phyloP scores from a whole-genome alignment of 2,113 vertebrate genomes.

The Lampris incognitus region DNA sequence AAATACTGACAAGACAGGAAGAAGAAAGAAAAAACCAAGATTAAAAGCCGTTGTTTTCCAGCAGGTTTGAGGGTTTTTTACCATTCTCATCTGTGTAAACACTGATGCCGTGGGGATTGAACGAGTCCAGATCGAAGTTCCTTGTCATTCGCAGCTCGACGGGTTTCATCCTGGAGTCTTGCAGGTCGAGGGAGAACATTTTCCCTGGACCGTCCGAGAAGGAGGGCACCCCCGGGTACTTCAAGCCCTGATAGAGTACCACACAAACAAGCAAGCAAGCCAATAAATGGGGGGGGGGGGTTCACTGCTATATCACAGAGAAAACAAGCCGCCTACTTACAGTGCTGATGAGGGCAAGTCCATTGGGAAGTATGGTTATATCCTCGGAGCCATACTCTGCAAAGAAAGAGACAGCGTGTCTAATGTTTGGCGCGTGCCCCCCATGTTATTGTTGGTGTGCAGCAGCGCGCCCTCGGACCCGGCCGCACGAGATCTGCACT shows the following conservation, averaged over 20 bases:
- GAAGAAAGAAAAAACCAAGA: no score
- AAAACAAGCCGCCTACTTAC: conserved; percentile 35
- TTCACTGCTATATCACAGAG: no score
- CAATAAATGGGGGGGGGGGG: no score
- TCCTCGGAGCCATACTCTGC: conserved; percentile 66
- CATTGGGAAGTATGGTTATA: conserved; percentile 58
- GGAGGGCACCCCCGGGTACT: conserved; percentile 61
- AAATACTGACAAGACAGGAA: no score
- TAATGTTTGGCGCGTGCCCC: not conserved
- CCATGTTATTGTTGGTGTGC: not conserved
- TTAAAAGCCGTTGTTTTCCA: no score
- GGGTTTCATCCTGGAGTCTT: conserved; percentile 77
- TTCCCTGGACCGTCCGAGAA: conserved; percentile 82
- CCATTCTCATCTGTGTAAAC: conserved; percentile 83
- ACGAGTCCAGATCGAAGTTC: conserved; percentile 87
- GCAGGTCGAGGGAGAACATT: conserved; percentile 87
- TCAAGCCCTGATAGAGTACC: conserved; percentile 57
- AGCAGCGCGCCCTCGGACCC: not conserved
- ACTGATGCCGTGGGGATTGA: conserved; percentile 95
- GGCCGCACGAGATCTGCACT: conserved; percentile 1
- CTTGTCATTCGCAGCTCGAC: conserved; percentile 85
- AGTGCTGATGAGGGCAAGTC: conserved; percentile 62
- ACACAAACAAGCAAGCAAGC: no score
- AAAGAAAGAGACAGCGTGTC: not conserved
- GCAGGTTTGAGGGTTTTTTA: conserved; percentile 58